A percentile compares a stretch with the other conserved stretches of the same genome.
Conservation (phyloP, 2,888 invertebrate species). For the Phaonia tiefii region DNA sequence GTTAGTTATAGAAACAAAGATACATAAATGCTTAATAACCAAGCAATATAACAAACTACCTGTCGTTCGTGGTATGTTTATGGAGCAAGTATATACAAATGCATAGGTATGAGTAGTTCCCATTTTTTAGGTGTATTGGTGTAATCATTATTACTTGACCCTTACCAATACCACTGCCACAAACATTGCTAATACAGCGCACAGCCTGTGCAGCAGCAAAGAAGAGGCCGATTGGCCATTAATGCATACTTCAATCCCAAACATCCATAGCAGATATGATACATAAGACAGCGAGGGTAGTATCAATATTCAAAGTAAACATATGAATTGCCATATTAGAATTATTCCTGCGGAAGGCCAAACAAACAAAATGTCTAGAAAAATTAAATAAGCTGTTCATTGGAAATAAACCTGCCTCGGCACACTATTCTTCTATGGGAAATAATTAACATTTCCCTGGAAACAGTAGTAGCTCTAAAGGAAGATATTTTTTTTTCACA, state of each 20-base stretch:
- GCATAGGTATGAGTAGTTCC: background rate
- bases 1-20: background rate
- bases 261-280: too few species aligned
- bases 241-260: background rate
- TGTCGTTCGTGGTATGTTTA: background rate
- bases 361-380: too few species aligned
- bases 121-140: background rate
- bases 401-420: too few species aligned
- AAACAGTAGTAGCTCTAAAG: too few species aligned
- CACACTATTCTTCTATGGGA: too few species aligned
- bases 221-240: background rate
- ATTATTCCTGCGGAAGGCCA: too few species aligned
- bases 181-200: background rate
- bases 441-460: too few species aligned
- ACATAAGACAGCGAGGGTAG: too few species aligned
- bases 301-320: too few species aligned
- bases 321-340: too few species aligned
- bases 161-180: conserved; percentile 1
- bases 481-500: too few species aligned
- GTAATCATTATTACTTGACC: conserved; percentile 23
- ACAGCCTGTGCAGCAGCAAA: background rate
- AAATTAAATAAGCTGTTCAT: too few species aligned
- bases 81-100: background rate
- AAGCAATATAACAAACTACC: background rate
- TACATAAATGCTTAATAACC: conserved; percentile 2